phyloP scores from a whole-genome alignment of 2,113 vertebrate species.

The Dermatemys mawii region DNA sequence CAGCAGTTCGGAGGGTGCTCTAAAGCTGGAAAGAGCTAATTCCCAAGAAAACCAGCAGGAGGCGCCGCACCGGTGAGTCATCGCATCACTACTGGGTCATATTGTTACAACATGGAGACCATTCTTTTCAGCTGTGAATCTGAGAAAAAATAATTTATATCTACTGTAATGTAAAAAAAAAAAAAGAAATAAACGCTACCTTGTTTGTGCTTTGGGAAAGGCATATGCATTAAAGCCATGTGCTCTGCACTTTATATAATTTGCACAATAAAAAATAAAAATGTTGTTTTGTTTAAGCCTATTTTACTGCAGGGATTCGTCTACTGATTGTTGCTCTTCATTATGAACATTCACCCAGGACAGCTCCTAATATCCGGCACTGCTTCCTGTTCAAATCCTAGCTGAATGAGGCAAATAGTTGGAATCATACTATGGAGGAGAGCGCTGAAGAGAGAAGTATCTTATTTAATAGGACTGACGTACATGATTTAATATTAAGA shows the following conservation, averaged over 20 bases:
- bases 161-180: background rate
- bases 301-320: conserved; percentile 24
- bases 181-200: background rate
- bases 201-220: conserved; percentile 50
- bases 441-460: background rate
- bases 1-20: no score
- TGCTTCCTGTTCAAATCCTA: conserved; percentile 2
- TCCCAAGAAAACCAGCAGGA: no score
- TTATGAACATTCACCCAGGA: background rate
- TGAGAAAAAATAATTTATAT: conserved; percentile 51
- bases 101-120: background rate
- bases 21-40: no score
- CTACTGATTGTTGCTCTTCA: background rate
- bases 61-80: no score
- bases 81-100: no score
- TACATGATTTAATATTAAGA: conserved; percentile 62
- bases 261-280: conserved; percentile 41
- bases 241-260: conserved; percentile 32
- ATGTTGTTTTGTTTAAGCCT: conserved; percentile 34
- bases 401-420: conserved; percentile 23
- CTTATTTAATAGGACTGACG: conserved; percentile 52
- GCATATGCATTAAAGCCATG: conserved; percentile 45
- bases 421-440: conserved; percentile 13
- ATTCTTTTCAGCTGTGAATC: background rate
- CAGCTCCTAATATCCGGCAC: conserved; percentile 26